phyloP scores from a whole-genome alignment of 1,140 invertebrate species.

The Aphidius ervi region DNA sequence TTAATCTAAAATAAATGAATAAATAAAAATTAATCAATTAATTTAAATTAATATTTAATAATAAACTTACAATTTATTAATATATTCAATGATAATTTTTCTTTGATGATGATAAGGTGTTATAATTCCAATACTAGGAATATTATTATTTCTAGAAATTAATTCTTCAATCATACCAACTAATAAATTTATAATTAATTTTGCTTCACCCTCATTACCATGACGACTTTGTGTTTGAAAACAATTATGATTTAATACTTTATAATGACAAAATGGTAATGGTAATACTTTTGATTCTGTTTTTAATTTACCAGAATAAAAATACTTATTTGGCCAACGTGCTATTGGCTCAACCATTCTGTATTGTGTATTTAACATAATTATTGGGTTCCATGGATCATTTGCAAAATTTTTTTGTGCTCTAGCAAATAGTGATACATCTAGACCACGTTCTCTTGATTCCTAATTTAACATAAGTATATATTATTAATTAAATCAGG shows the following conservation, averaged over 20 bases:
- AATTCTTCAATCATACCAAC: not conserved
- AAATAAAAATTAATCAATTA: not conserved
- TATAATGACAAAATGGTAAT: slow-evolving; percentile 54
- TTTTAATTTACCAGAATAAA: slow-evolving; percentile 65
- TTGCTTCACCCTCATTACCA: slow-evolving; percentile 10
- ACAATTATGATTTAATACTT: slow-evolving; percentile 54
- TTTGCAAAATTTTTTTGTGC: slow-evolving; percentile 52
- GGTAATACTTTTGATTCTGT: slow-evolving; percentile 42
- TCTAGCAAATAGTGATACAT: slow-evolving; percentile 63
- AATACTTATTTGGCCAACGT: slow-evolving; percentile 70
- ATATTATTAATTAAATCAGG: not conserved
- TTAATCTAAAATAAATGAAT: not conserved
- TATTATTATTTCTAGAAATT: not conserved
- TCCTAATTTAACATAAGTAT: slow-evolving; percentile 39
- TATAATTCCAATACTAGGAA: slow-evolving; percentile 14
- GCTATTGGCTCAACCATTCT: slow-evolving; percentile 81
- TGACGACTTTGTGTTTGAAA: slow-evolving; percentile 29
- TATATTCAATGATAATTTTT: slow-evolving; percentile 3
- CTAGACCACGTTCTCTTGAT: slow-evolving; percentile 58
- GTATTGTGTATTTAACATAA: slow-evolving; percentile 73
- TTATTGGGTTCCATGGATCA: slow-evolving; percentile 33
- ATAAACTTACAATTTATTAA: not conserved
- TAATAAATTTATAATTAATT: slow-evolving; percentile 10
- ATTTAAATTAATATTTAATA: slow-evolving; percentile 2
- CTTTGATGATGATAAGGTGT: slow-evolving; percentile 12